Base-by-base conservation (phyloP, 1,140 invertebrate genomes). In the Harpegnathos saltator region DNA sequence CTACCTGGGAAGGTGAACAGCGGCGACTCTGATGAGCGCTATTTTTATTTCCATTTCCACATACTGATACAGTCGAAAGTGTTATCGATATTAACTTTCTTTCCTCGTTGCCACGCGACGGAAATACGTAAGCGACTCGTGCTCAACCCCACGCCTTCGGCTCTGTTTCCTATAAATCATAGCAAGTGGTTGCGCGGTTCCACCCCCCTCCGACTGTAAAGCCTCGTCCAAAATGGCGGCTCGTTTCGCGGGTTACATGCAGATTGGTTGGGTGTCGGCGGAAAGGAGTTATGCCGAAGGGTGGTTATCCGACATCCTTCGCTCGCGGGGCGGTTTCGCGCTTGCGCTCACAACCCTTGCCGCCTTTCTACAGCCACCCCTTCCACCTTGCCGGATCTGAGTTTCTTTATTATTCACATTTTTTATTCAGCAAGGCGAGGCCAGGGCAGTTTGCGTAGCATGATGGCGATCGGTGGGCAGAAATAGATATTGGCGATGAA, bases 241-340 rank as follows among this genome's bases (percentile, higher is more conserved):
- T 50, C 22, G 77, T 63, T 52, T 80, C 84, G 89, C 85, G 86
- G 89, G 89, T 91, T 85, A 88, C 93, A 94, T 94, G 94, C 94
- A 94, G 94, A 94, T 94, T 94, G 92, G 93, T 83, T 92, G 92
- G 91, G 90, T 90, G 91, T 91, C 89, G 88, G 89, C 82, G 66
- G 84, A 90, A 88, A 86, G 86, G 91, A 93, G 90, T 92, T 91
- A 91, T 91, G 87, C 80, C 88, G 86, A 87, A 88, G 91, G 92
- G 91, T 91, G 87, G 89, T 88, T 89, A 84, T 90, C 88, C 83
- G 85, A 82, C 89, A 90, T 88, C 85, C 77, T 84, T 89, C 82
- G 75, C 82, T 86, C 78, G 87, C 75, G 85, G 91, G 93, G 93
- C 92, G 91, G 94, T 89, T 92, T 92, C 92, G 92, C 94, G 93